Conservation (phyloP, 2,888 invertebrate species). For the Dione juno region DNA sequence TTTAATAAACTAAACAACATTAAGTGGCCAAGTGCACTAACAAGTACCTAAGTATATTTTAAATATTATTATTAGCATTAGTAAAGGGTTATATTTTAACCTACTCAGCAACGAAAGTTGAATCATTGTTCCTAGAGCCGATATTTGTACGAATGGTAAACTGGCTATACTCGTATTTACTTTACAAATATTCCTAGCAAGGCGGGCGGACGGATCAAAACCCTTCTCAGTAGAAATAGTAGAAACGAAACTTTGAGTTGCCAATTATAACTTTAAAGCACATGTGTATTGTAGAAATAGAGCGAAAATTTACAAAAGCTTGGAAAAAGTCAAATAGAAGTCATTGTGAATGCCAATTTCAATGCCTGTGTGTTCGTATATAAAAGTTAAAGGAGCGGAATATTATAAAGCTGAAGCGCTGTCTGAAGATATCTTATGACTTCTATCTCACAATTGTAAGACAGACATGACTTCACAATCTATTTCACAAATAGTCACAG, state of each 20-base stretch:
- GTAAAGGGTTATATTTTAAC: slow-evolving; percentile 10
- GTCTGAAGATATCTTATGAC: background rate
- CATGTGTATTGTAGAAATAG: slow-evolving; percentile 36
- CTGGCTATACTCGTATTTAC: slow-evolving; percentile 37
- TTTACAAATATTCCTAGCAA: slow-evolving; percentile 33
- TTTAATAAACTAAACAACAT: too few relatives aligned
- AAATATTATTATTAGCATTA: background rate
- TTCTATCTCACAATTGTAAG: background rate
- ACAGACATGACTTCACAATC: background rate
- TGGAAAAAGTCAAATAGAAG: slow-evolving; percentile 37
- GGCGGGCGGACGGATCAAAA: slow-evolving; percentile 18
- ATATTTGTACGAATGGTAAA: slow-evolving; percentile 16
- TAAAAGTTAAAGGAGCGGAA: slow-evolving; percentile 29
- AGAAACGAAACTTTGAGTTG: slow-evolving; percentile 31
- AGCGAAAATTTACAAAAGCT: slow-evolving; percentile 35
- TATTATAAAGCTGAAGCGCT: slow-evolving; percentile 19
- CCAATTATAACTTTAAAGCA: slow-evolving; percentile 42
- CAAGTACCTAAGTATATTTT: background rate
- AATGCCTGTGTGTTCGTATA: slow-evolving; percentile 28
- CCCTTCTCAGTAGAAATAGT: slow-evolving; percentile 22
- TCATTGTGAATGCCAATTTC: slow-evolving; percentile 32
- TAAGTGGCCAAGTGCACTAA: background rate
- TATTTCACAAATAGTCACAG: background rate
- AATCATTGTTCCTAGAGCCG: slow-evolving; percentile 8
- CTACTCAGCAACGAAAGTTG: slow-evolving; percentile 9